These are phyloP conservation scores for Drosophila saltans DNA, from an alignment of 1,140 invertebrate species.

Conservation along the genomic window DNA sequence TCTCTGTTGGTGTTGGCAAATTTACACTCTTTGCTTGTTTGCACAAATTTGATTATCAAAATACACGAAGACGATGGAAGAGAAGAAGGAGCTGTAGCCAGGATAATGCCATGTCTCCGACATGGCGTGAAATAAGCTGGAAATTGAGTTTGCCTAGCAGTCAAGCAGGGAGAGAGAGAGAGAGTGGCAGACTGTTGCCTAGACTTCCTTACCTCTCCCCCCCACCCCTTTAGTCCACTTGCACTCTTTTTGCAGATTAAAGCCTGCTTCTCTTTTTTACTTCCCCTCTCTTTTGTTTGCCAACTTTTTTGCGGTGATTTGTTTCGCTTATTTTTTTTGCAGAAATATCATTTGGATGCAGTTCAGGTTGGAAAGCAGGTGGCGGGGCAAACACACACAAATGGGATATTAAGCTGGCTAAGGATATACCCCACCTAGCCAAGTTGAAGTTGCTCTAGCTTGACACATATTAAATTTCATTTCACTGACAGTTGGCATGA, in stretches of 20 bases:
- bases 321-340: conserved; percentile 57
- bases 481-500: conserved; percentile 55
- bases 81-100: conserved; percentile 17
- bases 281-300: conserved; percentile 44
- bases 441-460: conserved; percentile 24
- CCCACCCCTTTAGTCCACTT: neutral
- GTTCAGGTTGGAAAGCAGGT: conserved; percentile 14
- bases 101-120: conserved; percentile 68
- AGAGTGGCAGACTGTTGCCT: conserved; percentile 5
- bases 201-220: neutral
- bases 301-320: conserved; percentile 71
- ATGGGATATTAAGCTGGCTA: conserved; percentile 70
- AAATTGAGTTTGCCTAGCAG: conserved; percentile 59
- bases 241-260: conserved; percentile 49
- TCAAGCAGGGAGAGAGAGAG: neutral
- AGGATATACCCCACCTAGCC: conserved; percentile 36
- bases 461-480: conserved; percentile 78
- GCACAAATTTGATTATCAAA: conserved; percentile 81
- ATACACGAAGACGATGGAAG: conserved; percentile 37
- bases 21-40: conserved; percentile 65
- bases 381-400: conserved; percentile 32
- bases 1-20: conserved; percentile 33
- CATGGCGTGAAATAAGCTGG: conserved; percentile 64
- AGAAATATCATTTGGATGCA: conserved; percentile 74
- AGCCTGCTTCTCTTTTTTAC: conserved; percentile 11